Base-by-base conservation (phyloP, 2,113 vertebrate genomes). In the Passerina amoena region DNA sequence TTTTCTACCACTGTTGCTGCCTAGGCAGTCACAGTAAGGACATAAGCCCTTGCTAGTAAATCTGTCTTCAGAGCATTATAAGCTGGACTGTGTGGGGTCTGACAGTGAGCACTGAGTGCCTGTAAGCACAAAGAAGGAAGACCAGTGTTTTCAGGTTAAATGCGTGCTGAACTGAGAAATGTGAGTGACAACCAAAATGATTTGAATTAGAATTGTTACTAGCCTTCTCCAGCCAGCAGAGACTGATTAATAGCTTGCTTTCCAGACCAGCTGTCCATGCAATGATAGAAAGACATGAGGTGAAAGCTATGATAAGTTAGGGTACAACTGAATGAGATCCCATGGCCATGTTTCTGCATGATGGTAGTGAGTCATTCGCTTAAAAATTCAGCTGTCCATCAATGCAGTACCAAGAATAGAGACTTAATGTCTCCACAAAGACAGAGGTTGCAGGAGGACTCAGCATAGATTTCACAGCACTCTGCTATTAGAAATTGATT, bases 241-340 rank as follows among this genome's bases (percentile, higher is more conserved):
- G 84, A 81, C 86, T 96, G 97, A 97, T 97, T 97, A 96, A 97
- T 91, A 73, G 91, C 61, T 92, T 91, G 30, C 66, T 86, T 64
- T 93, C 89, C 87, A 93, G 82, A 79, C 75, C 95, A 90, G 63
- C 85, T 97, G 90, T 80, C 89, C 91, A 73, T 28, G 53, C 14
- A 13, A 70, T 0, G 9, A 53, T 65, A 81, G 51, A 68, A 71
- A 95, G 90, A 72, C 80, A 59, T 50, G 89, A 92, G 50, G 78
- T 1, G 2, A 93, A 96, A 75, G 78, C 86, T 85, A 11, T 97
- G 84, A 96, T 94, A 82, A 94, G 97, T 96, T 57, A 96, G 68
- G 66, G 93, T 84, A 92, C 91, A 95, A 94, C 77, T 76, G 65
- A 71, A 73, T 77, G 86, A 96, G 54, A 92, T 81, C 82, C 77